Evolutionary conservation across 2,797 vertebrate species (phyloP).

Genomic region (Leuciscus waleckii): DNA sequence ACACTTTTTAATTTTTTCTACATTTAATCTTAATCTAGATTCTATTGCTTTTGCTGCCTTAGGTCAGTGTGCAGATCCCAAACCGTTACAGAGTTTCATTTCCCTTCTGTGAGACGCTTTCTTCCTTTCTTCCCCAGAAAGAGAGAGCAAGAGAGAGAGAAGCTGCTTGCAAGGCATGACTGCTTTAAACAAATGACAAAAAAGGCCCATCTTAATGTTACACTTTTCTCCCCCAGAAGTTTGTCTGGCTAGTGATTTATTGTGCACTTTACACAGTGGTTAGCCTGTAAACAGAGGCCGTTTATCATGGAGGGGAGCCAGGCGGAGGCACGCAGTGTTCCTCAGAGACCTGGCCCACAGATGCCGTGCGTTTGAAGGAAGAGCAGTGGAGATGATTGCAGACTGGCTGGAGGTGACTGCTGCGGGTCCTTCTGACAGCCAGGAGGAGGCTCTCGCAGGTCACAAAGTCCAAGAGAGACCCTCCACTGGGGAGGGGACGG

Average conservation of each 20-base stretch:
- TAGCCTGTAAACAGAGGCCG: slow-evolving; percentile 73
- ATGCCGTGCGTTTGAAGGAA: slow-evolving; percentile 53
- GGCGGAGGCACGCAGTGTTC: slow-evolving; percentile 52
- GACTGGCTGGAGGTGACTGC: slow-evolving; percentile 61
- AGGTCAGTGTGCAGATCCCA: slow-evolving; percentile 17
- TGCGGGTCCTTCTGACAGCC: slow-evolving; percentile 59
- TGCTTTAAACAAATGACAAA: slow-evolving; percentile 70
- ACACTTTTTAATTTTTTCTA: not conserved
- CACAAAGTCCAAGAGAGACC: slow-evolving; percentile 44
- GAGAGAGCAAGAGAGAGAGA: slow-evolving; percentile 37
- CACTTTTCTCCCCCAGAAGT: slow-evolving; percentile 69
- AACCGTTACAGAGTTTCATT: slow-evolving; percentile 35
- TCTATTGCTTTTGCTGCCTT: slow-evolving; percentile 17
- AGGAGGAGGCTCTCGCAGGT: slow-evolving; percentile 50
- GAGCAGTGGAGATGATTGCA: slow-evolving; percentile 64
- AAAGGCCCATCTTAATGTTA: slow-evolving; percentile 71
- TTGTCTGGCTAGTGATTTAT: slow-evolving; percentile 72
- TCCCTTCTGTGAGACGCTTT: slow-evolving; percentile 23
- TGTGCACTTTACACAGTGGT: slow-evolving; percentile 72
- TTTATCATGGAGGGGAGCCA: slow-evolving; percentile 63
- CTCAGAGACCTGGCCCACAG: slow-evolving; percentile 63
- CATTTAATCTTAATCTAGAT: not conserved
- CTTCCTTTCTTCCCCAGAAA: slow-evolving; percentile 16
- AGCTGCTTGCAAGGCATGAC: slow-evolving; percentile 60
- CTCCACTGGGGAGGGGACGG: slow-evolving; percentile 39